Conservation (phyloP, 2,113 vertebrate species). For the Bungarus multicinctus region DNA sequence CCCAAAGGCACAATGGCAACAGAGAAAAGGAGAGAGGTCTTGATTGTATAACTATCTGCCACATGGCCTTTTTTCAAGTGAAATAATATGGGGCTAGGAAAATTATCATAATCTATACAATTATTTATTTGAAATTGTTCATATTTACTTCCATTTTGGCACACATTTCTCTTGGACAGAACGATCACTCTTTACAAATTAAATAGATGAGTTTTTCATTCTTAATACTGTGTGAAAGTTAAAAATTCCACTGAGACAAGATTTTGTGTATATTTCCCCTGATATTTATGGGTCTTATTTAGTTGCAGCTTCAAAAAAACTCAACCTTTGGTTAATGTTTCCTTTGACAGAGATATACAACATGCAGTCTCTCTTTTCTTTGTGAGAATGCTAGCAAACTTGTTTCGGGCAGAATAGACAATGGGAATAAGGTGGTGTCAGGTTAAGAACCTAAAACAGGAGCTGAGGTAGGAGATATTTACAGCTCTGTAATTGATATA, state of each 20-base stretch:
- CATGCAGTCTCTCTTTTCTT: not conserved
- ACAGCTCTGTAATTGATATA: conserved; percentile 59
- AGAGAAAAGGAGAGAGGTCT: not conserved
- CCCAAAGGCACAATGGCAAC: not conserved
- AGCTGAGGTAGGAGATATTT: conserved; percentile 60
- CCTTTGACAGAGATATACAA: conserved; percentile 18
- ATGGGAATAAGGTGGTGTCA: conserved; percentile 59
- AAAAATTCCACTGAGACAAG: not conserved
- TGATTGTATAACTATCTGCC: not conserved
- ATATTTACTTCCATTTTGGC: conserved; percentile 13
- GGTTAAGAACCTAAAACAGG: conserved; percentile 57
- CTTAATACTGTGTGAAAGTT: not conserved
- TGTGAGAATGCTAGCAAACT: conserved; percentile 50
- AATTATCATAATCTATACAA: not conserved
- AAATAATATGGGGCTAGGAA: not conserved
- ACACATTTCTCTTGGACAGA: conserved; percentile 5
- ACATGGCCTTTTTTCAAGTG: not conserved
- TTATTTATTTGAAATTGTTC: conserved; percentile 10
- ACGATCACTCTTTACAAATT: conserved; percentile 2
- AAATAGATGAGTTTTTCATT: conserved; percentile 10
- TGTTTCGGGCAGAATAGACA: conserved; percentile 24
- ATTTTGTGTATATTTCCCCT: not conserved
- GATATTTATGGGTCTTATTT: not conserved
- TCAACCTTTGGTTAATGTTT: conserved; percentile 33
- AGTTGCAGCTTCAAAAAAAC: conserved; percentile 18